Conservation (phyloP, 1,140 invertebrate species). For the Protaetia brevitarsis region DNA sequence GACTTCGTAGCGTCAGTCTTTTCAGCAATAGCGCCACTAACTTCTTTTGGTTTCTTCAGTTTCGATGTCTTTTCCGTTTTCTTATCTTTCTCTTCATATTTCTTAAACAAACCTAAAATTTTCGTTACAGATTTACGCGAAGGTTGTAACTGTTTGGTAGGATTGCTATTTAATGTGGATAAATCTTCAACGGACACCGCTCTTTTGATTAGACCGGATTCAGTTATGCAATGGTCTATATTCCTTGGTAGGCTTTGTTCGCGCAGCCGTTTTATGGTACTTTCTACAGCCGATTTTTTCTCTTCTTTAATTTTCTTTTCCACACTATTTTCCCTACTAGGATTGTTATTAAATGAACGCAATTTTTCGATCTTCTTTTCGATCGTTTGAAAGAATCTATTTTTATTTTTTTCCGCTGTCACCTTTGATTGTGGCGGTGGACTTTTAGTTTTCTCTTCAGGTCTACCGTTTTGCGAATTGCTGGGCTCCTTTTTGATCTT, state of each 20-base stretch:
- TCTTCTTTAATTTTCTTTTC: constrained; percentile 46
- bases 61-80: constrained; percentile 38
- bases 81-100: constrained; percentile 58
- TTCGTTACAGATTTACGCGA: constrained; percentile 61
- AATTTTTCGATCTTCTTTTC: constrained; percentile 68
- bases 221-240: constrained; percentile 50
- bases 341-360: constrained; percentile 49
- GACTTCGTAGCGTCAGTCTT: constrained; percentile 13
- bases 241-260: constrained; percentile 63
- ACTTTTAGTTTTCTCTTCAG: constrained; percentile 47
- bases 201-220: constrained; percentile 61
- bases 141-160: constrained; percentile 38
- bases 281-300: constrained; percentile 51
- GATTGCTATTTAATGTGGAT: constrained; percentile 46
- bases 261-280: constrained; percentile 54
- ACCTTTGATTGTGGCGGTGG: constrained; percentile 50
- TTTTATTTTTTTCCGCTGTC: constrained; percentile 50
- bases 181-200: constrained; percentile 68
- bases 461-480: background rate
- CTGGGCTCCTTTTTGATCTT: constrained; percentile 40
- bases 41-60: constrained; percentile 35
- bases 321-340: constrained; percentile 22
- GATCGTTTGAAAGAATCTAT: constrained; percentile 59
- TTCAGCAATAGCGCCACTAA: background rate
- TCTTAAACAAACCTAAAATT: constrained; percentile 70